Evolutionary conservation across 2,888 invertebrate genomes (phyloP).

Genomic region (Brachyopa scutellaris): DNA sequence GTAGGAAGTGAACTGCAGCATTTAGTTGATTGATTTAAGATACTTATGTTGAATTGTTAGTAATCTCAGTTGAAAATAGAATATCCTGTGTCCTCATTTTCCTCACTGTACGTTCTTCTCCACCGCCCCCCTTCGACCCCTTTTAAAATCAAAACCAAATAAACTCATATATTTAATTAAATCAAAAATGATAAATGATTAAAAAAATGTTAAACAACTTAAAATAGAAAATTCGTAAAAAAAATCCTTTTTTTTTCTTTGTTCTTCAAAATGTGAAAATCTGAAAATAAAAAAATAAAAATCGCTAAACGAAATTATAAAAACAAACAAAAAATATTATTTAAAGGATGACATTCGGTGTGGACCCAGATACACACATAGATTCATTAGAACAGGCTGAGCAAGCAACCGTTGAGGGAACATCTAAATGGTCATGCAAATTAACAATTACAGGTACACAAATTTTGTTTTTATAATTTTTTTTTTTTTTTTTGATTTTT

Average conservation of each 20-base stretch:
- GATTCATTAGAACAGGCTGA: slow-evolving; percentile 98
- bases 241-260: neutral
- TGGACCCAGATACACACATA: slow-evolving; percentile 98
- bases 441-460: slow-evolving; percentile 98
- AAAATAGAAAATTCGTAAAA: neutral
- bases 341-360: slow-evolving; percentile 97
- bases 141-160: too few species aligned
- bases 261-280: slow-evolving; percentile 34
- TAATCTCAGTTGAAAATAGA: too few species aligned
- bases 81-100: too few species aligned
- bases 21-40: too few species aligned
- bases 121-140: too few species aligned
- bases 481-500: slow-evolving; percentile 1
- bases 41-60: too few species aligned
- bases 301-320: slow-evolving; percentile 43
- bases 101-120: too few species aligned
- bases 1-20: too few species aligned
- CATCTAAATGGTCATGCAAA: slow-evolving; percentile 99
- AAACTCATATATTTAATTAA: too few species aligned
- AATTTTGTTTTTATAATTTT: slow-evolving; percentile 15
- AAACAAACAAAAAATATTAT: slow-evolving; percentile 72
- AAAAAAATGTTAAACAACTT: neutral
- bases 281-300: slow-evolving; percentile 20
- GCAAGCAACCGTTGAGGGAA: slow-evolving; percentile 98
- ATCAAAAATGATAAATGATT: too few species aligned